These are phyloP conservation scores for Pica pica DNA, from an alignment of 2,113 vertebrate species.

Conservation along the genomic window DNA sequence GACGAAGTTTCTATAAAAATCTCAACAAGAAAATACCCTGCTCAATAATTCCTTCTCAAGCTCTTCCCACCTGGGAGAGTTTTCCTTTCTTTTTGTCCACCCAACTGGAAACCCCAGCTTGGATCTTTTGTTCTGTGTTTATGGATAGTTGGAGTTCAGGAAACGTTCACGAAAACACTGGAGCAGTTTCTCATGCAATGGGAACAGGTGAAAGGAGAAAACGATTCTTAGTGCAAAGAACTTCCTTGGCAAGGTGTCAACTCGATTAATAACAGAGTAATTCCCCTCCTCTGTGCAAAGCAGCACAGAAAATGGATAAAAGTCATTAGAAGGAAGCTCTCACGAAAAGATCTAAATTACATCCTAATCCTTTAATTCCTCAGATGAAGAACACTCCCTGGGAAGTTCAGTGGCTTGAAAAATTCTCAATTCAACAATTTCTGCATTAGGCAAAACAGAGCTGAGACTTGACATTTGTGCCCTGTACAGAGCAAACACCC, in stretches of 20 bases:
- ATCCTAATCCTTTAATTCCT: conserved; percentile 26
- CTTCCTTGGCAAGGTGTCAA: not conserved
- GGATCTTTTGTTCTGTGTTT: accelerated
- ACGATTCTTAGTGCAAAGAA: not conserved
- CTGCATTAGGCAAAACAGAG: not conserved
- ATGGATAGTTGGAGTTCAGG: not conserved
- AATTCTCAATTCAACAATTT: not conserved
- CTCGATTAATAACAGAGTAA: not conserved
- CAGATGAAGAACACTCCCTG: not conserved
- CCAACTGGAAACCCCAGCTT: accelerated
- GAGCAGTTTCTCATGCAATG: not conserved
- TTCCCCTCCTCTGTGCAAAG: not conserved
- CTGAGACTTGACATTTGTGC: not conserved
- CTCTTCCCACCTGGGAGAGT: not conserved
- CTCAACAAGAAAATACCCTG: not conserved
- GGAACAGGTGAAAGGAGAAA: not conserved
- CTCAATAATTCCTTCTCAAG: not conserved
- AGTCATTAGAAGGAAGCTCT: not conserved
- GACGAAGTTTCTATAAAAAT: not conserved
- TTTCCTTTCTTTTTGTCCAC: not conserved
- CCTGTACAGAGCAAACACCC: not conserved
- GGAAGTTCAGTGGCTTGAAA: not conserved
- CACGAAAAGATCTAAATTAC: not conserved
- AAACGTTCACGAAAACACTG: not conserved
- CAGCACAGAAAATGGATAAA: not conserved